Evolutionary conservation across 2,888 invertebrate species (phyloP).

Genomic region (Doris montereyensis): DNA sequence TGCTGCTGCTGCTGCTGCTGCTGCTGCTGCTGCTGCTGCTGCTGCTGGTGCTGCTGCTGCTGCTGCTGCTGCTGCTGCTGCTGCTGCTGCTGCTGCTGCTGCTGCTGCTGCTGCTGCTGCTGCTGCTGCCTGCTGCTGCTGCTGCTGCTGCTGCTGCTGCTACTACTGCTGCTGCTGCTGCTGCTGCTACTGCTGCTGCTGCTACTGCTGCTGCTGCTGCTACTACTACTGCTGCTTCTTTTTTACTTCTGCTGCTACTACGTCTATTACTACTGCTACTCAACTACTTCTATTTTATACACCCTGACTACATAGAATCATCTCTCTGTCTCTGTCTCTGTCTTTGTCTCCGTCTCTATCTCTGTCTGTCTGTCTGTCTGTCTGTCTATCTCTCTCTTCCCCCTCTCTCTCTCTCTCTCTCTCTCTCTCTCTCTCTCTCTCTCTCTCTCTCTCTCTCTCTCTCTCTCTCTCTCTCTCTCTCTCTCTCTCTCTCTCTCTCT

Average conservation of each 20-base stretch:
- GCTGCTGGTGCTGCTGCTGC: slow-evolving; percentile 1
- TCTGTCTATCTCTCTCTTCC: too few species aligned
- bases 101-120: too few species aligned
- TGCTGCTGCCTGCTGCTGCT: too few species aligned
- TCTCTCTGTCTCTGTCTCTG: slow-evolving; percentile 4
- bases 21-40: slow-evolving; percentile 7
- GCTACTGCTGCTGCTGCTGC: not conserved
- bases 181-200: not conserved
- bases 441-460: slow-evolving; percentile 14
- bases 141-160: not conserved
- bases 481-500: not conserved
- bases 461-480: slow-evolving; percentile 27
- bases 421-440: not conserved
- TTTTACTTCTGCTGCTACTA: not conserved
- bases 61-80: slow-evolving; percentile 5
- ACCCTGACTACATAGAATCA: not conserved
- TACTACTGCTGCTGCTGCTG: not conserved
- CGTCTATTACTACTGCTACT: too few species aligned
- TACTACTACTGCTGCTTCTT: not conserved
- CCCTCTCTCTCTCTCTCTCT: not conserved
- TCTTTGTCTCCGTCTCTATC: too few species aligned
- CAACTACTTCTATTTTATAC: not conserved
- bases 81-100: slow-evolving; percentile 3
- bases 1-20: slow-evolving; percentile 7
- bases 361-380: too few species aligned